These are phyloP conservation scores for Drosophila phalerata DNA, from an alignment of 2,888 invertebrate genomes.

Conservation along the genomic window DNA sequence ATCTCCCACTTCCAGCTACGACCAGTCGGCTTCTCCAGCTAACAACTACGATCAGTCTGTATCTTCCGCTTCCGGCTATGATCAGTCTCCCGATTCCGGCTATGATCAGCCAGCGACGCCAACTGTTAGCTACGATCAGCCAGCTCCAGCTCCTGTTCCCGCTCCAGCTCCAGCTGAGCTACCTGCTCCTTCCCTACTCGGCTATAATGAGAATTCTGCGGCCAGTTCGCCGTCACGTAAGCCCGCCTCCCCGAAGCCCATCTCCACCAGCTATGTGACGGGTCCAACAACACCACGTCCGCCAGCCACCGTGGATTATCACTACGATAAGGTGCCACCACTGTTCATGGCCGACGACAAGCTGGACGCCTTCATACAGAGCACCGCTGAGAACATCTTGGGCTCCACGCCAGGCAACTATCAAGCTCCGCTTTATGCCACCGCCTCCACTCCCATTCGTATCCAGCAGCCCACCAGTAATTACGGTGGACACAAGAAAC, in stretches of 20 bases:
- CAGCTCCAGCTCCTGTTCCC: slow-evolving; percentile 27
- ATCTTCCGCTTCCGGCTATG: slow-evolving; percentile 33
- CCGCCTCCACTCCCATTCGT: slow-evolving; percentile 84
- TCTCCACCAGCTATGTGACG: slow-evolving; percentile 86
- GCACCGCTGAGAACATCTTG: slow-evolving; percentile 75
- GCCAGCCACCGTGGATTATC: slow-evolving; percentile 83
- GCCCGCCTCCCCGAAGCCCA: slow-evolving; percentile 78
- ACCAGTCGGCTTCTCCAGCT: slow-evolving; percentile 13
- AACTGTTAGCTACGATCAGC: slow-evolving; percentile 27
- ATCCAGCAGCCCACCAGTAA: slow-evolving; percentile 63
- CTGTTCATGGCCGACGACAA: slow-evolving; percentile 82
- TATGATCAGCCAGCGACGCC: slow-evolving; percentile 36
- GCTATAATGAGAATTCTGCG: slow-evolving; percentile 54
- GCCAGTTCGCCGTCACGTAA: slow-evolving; percentile 69
- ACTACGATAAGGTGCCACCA: slow-evolving; percentile 74
- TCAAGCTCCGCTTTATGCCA: slow-evolving; percentile 70
- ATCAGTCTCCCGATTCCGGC: slow-evolving; percentile 37
- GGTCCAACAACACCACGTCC: slow-evolving; percentile 87
- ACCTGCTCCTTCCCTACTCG: slow-evolving; percentile 40
- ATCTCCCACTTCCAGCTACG: slow-evolving; percentile 20
- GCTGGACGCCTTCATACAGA: slow-evolving; percentile 80
- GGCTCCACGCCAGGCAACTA: slow-evolving; percentile 66
- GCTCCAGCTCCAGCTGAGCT: slow-evolving; percentile 32
- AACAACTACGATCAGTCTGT: slow-evolving; percentile 35
- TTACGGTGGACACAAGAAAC: slow-evolving; percentile 73